Evolutionary conservation across 2,888 invertebrate genomes (phyloP).

Genomic region (Leptura quadrifasciata): DNA sequence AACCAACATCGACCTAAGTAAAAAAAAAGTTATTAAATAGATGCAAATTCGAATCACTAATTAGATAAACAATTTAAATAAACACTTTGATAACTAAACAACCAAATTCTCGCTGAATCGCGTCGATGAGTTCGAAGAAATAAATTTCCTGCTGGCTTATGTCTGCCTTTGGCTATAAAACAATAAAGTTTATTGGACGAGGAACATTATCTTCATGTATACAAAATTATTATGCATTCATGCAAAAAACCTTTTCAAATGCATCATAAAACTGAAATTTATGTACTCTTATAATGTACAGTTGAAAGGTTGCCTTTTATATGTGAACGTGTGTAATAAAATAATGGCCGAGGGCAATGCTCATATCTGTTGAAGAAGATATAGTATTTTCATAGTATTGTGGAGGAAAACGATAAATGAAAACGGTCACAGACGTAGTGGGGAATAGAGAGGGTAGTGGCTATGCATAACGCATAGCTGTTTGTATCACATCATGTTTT

Average conservation of each 20-base stretch:
- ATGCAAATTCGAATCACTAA: too few relatives aligned
- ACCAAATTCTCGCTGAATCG: background rate
- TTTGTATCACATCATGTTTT: too few relatives aligned
- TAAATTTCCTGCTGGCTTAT: background rate
- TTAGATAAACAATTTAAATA: too few relatives aligned
- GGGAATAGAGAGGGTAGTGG: too few relatives aligned
- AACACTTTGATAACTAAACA: too few relatives aligned
- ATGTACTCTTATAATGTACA: background rate
- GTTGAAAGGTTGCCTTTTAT: background rate
- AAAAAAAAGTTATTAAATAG: too few relatives aligned
- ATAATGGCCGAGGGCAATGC: background rate
- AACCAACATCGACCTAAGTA: too few relatives aligned
- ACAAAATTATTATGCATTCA: constrained; percentile 13
- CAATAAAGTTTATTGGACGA: constrained; percentile 5
- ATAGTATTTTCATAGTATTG: too few relatives aligned
- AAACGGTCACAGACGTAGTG: too few relatives aligned
- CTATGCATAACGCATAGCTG: too few relatives aligned
- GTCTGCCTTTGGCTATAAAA: constrained; percentile 8
- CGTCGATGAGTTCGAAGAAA: background rate
- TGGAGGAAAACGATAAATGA: too few relatives aligned
- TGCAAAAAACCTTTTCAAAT: background rate
- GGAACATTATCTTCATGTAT: constrained; percentile 12
- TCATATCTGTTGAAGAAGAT: background rate
- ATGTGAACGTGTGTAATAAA: background rate
- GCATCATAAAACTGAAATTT: background rate